Percentiles rank a stretch among this genome's conserved stretches.
Conservation (phyloP, 2,797 vertebrate species). For the Propithecus perrieri region DNA sequence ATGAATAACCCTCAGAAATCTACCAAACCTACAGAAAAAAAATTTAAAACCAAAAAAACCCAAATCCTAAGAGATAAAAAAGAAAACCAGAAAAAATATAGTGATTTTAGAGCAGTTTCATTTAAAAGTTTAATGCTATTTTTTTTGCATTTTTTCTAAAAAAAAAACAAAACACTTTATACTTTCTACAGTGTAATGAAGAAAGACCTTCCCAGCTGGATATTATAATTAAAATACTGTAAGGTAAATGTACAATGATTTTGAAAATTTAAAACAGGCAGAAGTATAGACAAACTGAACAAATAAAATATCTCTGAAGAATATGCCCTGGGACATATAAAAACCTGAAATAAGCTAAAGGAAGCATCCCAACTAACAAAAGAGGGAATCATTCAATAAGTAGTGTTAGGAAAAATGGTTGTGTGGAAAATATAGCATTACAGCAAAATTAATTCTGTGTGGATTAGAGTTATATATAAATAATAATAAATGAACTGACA, state of each 20-base stretch:
- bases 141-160: not conserved
- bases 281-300: not conserved
- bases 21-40: not conserved
- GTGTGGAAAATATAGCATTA: not conserved
- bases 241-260: not conserved
- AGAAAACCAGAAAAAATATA: not conserved
- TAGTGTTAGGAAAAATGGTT: not conserved
- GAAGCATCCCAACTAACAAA: not conserved
- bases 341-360: not conserved
- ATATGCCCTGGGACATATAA: not conserved
- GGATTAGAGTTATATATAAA: not conserved
- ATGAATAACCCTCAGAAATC: not conserved
- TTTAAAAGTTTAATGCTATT: not conserved
- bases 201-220: not conserved
- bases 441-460: not conserved
- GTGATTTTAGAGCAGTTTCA: not conserved
- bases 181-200: not conserved
- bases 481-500: not conserved
- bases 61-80: not conserved
- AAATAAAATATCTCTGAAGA: constrained; percentile 35
- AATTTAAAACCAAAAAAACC: not conserved
- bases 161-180: not conserved
- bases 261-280: not conserved
- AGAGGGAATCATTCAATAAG: not conserved
- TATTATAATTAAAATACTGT: not conserved